These are phyloP conservation scores for Lepidurus apus DNA, from an alignment of 1,140 invertebrate genomes.

Conservation along the genomic window DNA sequence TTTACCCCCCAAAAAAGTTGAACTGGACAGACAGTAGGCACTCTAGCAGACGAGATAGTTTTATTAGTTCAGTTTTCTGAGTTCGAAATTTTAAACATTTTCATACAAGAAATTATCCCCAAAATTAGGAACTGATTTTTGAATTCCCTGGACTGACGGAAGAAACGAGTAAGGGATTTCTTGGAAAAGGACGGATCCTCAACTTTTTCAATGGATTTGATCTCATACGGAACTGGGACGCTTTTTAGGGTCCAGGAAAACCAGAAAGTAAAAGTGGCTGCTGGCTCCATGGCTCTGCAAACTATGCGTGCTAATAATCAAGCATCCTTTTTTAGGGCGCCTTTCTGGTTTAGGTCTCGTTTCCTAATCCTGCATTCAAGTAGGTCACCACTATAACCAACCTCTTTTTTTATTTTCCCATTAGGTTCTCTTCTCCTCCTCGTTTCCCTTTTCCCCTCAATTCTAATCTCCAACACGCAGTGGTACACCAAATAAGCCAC, in stretches of 20 bases:
- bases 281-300: background rate
- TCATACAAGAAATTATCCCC: too few relatives aligned
- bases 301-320: slow-evolving; percentile 1
- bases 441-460: background rate
- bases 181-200: too few relatives aligned
- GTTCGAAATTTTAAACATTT: too few relatives aligned
- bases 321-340: background rate
- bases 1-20: too few relatives aligned
- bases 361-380: slow-evolving; percentile 18
- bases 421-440: background rate
- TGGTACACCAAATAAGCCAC: background rate
- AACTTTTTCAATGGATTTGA: too few relatives aligned
- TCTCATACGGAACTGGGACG: background rate
- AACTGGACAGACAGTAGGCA: too few relatives aligned
- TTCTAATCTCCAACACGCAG: background rate
- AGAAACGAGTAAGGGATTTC: too few relatives aligned
- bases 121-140: too few relatives aligned
- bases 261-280: slow-evolving; percentile 17
- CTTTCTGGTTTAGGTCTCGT: slow-evolving; percentile 18
- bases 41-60: too few relatives aligned
- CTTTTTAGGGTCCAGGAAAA: background rate
- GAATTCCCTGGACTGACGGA: too few relatives aligned
- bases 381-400: slow-evolving; percentile 6
- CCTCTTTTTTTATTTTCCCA: background rate
- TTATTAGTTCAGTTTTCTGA: too few relatives aligned